Evolutionary conservation across 1,140 invertebrate species (phyloP), one percentile per base, ranked within the genome.

Genomic region (Cydia splendana): DNA sequence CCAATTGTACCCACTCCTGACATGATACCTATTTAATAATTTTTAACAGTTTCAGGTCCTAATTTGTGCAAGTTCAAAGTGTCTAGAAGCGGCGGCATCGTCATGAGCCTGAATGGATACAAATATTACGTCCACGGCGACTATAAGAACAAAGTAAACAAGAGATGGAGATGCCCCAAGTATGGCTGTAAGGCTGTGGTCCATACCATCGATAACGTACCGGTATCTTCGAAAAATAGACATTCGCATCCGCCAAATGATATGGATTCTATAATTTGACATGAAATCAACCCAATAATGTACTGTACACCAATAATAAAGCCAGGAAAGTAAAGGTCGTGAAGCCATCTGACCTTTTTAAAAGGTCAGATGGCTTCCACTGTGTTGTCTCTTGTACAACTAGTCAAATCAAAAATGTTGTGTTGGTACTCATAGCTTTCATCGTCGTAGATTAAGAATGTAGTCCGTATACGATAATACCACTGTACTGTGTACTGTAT

Each of bases 151-250:
- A 76, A 51, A n/a, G 10, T 24, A 9, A 34, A 65, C 15, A 76
- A 45, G n/a, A 65, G 53, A 65, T 76, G 75, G 75, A 62, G 75
- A 20, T 76, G 75, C 15, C 20, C 62, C 1, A 51, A 65, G 13
- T 18, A 65, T 13, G 24, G 53, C 7, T 76, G 75, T 9, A 34
- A 45, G 13, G 57, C 75, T 20, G 51, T 65, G 7, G 53, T 76
- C 10, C 62, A 76, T 13, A 76, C 62, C 15, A 65, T 76, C 34
- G 51, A 65, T n/a, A 65, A 76, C 30, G 51, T 42, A 13, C 24
- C 57, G 15, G 75, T 76, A 4, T 38, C 28, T 12, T 9, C 48
- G 5, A 76, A 76, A 13, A 65, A 76, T 34, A 4, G 10, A 3
- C 65, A 76, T 20, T 38, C 20, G 4, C 75, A 67, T 62, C 28